These are phyloP conservation scores for Solea solea DNA, from an alignment of 2,113 vertebrate species.

Conservation along the genomic window DNA sequence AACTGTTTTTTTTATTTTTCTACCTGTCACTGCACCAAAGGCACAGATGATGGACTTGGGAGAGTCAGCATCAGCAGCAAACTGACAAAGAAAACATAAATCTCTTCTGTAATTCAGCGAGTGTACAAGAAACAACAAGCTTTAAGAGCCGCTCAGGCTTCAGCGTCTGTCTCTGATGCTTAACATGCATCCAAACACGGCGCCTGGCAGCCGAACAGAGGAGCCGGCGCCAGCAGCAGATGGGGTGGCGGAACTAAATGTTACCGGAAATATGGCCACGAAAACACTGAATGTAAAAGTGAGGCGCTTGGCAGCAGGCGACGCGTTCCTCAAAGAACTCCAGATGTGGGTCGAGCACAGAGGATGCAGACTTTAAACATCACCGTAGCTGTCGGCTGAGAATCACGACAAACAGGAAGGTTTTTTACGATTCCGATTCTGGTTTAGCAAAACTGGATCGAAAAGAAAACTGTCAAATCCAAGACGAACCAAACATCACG, in stretches of 20 bases:
- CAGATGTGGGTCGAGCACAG: slow-evolving; percentile 55
- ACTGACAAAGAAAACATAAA: neutral
- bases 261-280: slow-evolving; percentile 60
- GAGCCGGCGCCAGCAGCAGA: slow-evolving; percentile 58
- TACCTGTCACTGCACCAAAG: slow-evolving; percentile 1
- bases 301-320: slow-evolving; percentile 55
- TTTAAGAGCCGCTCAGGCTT: slow-evolving; percentile 51
- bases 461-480: no score
- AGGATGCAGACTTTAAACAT: neutral
- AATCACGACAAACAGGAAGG: no score
- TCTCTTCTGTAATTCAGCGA: slow-evolving; percentile 34
- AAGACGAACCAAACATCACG: no score
- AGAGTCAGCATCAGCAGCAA: slow-evolving; percentile 1
- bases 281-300: slow-evolving; percentile 41
- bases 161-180: slow-evolving; percentile 61
- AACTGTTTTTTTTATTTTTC: neutral
- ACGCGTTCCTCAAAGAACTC: slow-evolving; percentile 44
- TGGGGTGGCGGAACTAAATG: slow-evolving; percentile 66
- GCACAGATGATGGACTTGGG: slow-evolving; percentile 10
- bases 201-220: slow-evolving; percentile 54
- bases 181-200: slow-evolving; percentile 64
- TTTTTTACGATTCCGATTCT: no score
- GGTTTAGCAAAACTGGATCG: no score
- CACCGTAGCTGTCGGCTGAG: no score
- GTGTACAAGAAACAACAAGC: slow-evolving; percentile 49